These are phyloP conservation scores for Ardeotis arabs DNA, from an alignment of 2,113 vertebrate genomes.

Conservation along the genomic window DNA sequence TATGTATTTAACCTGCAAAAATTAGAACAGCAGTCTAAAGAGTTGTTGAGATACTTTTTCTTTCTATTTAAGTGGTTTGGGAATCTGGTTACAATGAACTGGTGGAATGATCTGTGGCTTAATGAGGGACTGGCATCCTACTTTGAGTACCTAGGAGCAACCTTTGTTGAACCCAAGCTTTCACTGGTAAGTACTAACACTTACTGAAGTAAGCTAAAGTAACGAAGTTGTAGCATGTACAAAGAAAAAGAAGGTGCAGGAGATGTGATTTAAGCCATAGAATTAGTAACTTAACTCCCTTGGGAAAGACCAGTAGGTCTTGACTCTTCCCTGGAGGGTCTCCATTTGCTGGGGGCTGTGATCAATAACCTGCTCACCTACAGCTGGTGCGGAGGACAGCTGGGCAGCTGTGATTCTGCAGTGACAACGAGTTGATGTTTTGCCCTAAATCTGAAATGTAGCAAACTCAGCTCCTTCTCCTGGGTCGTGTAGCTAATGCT, in stretches of 20 bases:
- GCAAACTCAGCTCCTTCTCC: not conserved
- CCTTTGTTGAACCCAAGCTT: conserved; percentile 62
- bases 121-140: conserved; percentile 82
- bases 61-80: conserved; percentile 82
- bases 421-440: not conserved
- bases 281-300: not conserved
- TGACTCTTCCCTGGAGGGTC: not conserved
- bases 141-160: conserved; percentile 68
- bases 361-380: not conserved
- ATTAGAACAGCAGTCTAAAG: not conserved
- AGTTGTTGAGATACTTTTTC: conserved; percentile 4
- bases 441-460: not conserved
- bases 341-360: accelerated
- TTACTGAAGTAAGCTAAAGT: not conserved
- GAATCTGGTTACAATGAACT: conserved; percentile 85
- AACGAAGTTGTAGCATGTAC: not conserved
- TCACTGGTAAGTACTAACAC: conserved; percentile 49
- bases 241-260: not conserved
- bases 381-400: not conserved
- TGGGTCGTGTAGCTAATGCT: not conserved
- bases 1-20: not conserved
- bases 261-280: not conserved
- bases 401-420: not conserved
- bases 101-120: conserved; percentile 87
- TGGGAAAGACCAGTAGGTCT: not conserved